Evolutionary conservation across 2,113 vertebrate genomes (phyloP), one percentile per base, ranked within the genome.

Genomic region (Sapajus apella): DNA sequence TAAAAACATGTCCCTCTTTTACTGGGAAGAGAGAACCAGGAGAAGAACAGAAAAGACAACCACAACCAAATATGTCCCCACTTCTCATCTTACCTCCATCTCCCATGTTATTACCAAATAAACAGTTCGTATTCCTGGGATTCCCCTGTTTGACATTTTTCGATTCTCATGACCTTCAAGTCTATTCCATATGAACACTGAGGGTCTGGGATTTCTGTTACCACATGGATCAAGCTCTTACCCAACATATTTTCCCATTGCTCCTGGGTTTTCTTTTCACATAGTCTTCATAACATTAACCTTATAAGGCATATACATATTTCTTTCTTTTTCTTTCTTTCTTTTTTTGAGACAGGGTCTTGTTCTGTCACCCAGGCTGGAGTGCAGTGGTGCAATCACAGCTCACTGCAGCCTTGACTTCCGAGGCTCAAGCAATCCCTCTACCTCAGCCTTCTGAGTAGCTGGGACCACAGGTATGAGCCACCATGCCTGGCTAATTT

Each of bases 161-260:
- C 43, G 56, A 5, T 96, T 98, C 97, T 91, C 91, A 87, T 55
- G 96, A 97, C 93, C 97, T 87, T 55, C 21, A 21, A 5, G 20
- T 30, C 2, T 4, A 6, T 96, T 95, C 95, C 95, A 21, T 3
- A 35, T 77, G 91, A 83, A 83, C 83, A 64, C 75, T 3, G 5
- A 52, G 55, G 84, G 80, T 89, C 72, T 66, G 40, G 40, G 55
- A 58, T 87, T 47, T n/a, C 50, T 77, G 91, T 70, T 55, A 61
- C 91, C 43, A 45, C 85, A 45, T 0, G 18, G 50, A 68, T 83
- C 52, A 70, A 88, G 79, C 73, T 72, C 87, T 91, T 37, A 50
- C 75, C 76, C 64, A 17, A 37, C 32, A 73, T 92, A 87, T 45
- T 95, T 97, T 96, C 81, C 84, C 88, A 92, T 81, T 50, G 76